Conservation (phyloP, 2,888 invertebrate species). For the Hartigia nigra region DNA sequence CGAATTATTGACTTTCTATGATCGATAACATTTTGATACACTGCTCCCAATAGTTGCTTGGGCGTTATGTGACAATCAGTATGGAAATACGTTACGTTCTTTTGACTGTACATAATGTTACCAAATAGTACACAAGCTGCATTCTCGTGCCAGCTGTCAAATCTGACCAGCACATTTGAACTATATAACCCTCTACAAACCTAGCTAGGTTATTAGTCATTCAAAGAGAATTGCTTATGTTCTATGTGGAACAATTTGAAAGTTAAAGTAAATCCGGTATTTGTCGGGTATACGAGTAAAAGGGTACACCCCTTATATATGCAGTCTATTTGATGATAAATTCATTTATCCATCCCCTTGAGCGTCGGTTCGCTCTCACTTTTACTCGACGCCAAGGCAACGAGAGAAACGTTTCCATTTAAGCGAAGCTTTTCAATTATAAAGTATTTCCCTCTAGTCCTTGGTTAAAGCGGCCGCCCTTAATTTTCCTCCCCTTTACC, state of each 20-base stretch:
- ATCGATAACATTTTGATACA: not conserved
- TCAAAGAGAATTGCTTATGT: not conserved
- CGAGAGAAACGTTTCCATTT: conserved; percentile 52
- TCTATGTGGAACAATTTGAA: not conserved
- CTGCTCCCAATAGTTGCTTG: not conserved
- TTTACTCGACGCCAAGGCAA: conserved; percentile 39
- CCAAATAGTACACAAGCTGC: not conserved
- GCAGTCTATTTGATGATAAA: conserved; percentile 45
- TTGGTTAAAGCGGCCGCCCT: conserved; percentile 27
- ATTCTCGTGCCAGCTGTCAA: not conserved
- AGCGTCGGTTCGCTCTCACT: conserved; percentile 35
- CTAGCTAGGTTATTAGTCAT: not conserved
- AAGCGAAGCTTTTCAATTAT: conserved; percentile 60
- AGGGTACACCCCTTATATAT: conserved; percentile 5
- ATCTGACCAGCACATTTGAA: not conserved
- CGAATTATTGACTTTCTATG: not conserved
- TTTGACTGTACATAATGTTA: not conserved
- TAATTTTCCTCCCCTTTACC: conserved; percentile 35
- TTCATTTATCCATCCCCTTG: conserved; percentile 43
- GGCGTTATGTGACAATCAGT: not conserved
- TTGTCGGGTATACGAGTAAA: not conserved
- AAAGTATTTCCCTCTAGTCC: conserved; percentile 46
- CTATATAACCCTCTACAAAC: not conserved
- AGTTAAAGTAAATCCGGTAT: not conserved
- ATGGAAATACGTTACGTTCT: not conserved